These are phyloP conservation scores for Picathartes gymnocephalus DNA, from an alignment of 2,113 vertebrate species.

Conservation along the genomic window DNA sequence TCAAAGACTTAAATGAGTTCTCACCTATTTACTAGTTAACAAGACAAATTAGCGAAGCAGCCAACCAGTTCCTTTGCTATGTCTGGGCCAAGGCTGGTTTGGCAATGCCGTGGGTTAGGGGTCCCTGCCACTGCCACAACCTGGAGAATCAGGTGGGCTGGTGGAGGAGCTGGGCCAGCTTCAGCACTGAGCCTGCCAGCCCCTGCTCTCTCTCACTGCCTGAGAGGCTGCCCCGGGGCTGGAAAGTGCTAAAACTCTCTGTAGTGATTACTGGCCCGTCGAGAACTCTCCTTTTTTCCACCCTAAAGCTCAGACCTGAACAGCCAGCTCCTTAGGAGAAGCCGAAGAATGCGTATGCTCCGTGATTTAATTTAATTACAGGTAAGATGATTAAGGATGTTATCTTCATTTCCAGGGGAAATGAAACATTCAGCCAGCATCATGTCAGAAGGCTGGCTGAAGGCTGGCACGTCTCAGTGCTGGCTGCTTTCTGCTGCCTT, in stretches of 20 bases:
- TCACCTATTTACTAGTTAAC: neutral
- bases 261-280: neutral
- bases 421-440: neutral
- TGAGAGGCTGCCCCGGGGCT: neutral
- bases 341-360: neutral
- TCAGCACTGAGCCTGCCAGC: neutral
- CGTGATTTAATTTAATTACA: neutral
- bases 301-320: neutral
- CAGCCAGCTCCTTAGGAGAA: neutral
- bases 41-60: neutral
- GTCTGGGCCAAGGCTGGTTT: neutral
- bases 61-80: neutral
- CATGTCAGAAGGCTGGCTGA: neutral
- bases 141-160: neutral
- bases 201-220: neutral
- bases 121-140: accelerated
- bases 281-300: neutral
- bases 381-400: neutral
- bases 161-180: neutral
- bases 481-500: neutral
- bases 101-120: accelerated
- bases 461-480: neutral
- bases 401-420: constrained; percentile 45
- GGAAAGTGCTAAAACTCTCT: neutral
- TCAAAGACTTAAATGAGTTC: neutral